Evolutionary conservation across 2,888 invertebrate genomes (phyloP), one percentile per base, ranked within the genome.

Genomic region (Hypercompe scribonia): DNA sequence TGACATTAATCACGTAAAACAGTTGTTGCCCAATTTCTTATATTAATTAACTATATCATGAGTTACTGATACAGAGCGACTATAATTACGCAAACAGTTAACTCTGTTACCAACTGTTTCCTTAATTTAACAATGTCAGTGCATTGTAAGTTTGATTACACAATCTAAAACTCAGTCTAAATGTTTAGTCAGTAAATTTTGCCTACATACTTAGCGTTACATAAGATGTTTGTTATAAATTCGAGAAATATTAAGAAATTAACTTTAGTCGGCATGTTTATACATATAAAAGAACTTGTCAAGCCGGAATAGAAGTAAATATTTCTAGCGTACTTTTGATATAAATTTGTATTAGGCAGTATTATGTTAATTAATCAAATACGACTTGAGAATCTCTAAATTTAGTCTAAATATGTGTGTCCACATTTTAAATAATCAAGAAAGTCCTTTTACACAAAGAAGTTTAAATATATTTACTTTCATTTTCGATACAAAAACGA

Each of bases 301-400:
- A 61, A 80, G 58, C 68, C 65, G 68, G 71, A 76, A 76, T 63
- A 73, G 66, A 75, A 65, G 77, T 66, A 64, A 69, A 28, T 33
- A 21, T 61, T 73, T 70, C 61, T 46, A 42, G 42, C 24, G 24
- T 36, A 75, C 65, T 69, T n/a, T 64, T 61, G 72, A 66, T 74
- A 54, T 72, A 34, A 21, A 39, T 72, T 78, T 66, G 70, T 73
- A 80, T 83, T 81, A 77, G 71, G 36, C 65, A 54, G 68, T 58
- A 65, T n/a, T 31, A 10, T 74, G 80, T 58, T 61, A 81, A 81
- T 65, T 69, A 31, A 70, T 63, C 34, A 65, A 61, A 72, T 73
- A 36, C 71, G 73, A 76, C 71, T 73, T 72, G n/a, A 21, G 39
- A 70, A 42, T 66, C 21, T 70, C 65, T 70, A 36, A 34, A 50